Conservation (phyloP, 2,113 vertebrate genomes). For the Scatophagus argus region DNA sequence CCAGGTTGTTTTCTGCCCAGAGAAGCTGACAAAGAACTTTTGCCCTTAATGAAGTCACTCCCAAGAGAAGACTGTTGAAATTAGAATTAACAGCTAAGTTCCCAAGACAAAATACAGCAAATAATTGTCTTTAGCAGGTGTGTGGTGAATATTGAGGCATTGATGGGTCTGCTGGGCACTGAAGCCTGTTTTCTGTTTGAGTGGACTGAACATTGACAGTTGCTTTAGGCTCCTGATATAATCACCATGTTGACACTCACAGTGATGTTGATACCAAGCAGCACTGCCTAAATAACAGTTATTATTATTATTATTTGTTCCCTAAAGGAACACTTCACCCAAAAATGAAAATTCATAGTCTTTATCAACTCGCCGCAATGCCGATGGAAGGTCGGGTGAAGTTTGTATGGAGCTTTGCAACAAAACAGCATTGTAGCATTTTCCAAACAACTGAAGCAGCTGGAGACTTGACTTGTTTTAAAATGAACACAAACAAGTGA, state of each 20-base stretch:
- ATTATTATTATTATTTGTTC: neutral
- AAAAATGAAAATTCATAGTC: no score
- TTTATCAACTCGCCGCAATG: no score
- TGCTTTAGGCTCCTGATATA: constrained; percentile 9
- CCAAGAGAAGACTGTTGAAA: constrained; percentile 11
- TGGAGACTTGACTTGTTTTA: no score
- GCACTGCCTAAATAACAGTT: neutral
- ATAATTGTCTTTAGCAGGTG: constrained; percentile 36
- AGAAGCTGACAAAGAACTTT: constrained; percentile 19
- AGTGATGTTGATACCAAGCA: neutral
- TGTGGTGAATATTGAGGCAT: neutral
- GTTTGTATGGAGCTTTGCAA: no score
- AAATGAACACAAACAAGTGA: no score
- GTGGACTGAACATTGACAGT: constrained; percentile 21
- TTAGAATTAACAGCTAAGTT: constrained; percentile 7
- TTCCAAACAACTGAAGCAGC: no score
- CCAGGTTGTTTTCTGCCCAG: constrained; percentile 13
- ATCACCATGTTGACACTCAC: constrained; percentile 9
- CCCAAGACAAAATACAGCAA: constrained; percentile 12
- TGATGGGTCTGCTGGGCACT: constrained; percentile 7
- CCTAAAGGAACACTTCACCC: neutral
- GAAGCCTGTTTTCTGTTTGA: constrained; percentile 32
- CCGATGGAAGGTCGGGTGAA: no score
- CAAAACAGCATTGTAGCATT: no score
- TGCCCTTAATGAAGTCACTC: constrained; percentile 35